Percentiles rank a stretch among this genome's conserved stretches.
Evolutionary conservation across 2,113 vertebrate species (phyloP).

Genomic region (Malurus cyaneus): DNA sequence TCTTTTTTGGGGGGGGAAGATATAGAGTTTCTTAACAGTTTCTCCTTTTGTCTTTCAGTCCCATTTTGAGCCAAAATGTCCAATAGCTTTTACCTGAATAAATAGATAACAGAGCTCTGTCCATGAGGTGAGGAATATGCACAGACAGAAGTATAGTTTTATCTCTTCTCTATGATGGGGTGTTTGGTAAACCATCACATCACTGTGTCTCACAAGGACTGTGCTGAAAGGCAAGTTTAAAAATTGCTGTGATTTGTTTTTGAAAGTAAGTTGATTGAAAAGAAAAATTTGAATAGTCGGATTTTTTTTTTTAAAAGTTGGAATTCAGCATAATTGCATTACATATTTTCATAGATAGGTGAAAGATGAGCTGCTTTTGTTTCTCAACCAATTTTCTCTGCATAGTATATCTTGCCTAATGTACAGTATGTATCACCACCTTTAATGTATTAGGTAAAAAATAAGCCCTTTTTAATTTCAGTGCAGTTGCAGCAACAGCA

Average conservation of each 20-base stretch:
- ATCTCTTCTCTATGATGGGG: neutral
- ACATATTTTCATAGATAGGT: neutral
- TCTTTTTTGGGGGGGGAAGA: neutral
- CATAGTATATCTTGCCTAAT: neutral
- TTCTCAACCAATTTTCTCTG: neutral
- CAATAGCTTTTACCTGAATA: neutral
- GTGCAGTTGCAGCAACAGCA: neutral
- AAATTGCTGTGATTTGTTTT: neutral
- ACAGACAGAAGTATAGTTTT: neutral
- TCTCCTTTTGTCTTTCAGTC: neutral
- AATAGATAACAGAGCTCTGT: neutral
- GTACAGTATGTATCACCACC: neutral
- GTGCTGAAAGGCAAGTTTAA: neutral
- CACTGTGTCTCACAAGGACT: neutral
- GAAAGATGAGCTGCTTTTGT: neutral
- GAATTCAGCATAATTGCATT: neutral
- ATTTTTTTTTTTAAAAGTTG: too few species aligned
- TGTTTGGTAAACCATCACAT: neutral
- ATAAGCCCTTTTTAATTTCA: neutral
- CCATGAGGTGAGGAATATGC: neutral
- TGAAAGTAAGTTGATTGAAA: neutral
- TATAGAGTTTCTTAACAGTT: neutral
- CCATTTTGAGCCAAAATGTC: neutral
- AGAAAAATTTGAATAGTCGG: neutral
- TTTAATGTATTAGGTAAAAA: neutral